A percentile compares a stretch with the other conserved stretches of the same genome.
Conservation (phyloP, 1,140 invertebrate genomes). For the Aphis gossypii region DNA sequence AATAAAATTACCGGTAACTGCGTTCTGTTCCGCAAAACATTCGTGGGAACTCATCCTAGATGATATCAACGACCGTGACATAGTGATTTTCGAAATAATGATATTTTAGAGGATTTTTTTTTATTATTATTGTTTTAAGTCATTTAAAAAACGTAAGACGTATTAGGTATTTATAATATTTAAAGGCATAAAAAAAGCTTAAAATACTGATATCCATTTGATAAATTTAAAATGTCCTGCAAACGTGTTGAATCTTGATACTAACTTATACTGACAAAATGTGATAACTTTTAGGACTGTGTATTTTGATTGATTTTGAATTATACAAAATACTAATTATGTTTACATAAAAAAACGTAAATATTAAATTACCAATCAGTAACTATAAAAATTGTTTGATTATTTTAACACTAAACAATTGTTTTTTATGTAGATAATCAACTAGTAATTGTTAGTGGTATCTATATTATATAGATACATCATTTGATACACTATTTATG, state of each 20-base stretch:
- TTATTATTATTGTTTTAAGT: background rate
- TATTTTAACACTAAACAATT: background rate
- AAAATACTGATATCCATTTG: background rate
- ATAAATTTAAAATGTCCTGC: background rate
- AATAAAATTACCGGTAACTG: background rate
- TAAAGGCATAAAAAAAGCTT: background rate
- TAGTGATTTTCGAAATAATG: constrained; percentile 29
- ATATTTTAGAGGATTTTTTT: background rate
- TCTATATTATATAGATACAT: no score
- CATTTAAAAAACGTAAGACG: background rate
- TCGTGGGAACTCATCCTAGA: background rate
- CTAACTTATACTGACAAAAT: background rate
- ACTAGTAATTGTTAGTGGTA: no score
- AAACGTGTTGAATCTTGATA: background rate
- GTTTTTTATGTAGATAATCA: no score
- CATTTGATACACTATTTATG: no score
- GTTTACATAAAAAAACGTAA: background rate
- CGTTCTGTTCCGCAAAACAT: background rate
- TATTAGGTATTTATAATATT: background rate
- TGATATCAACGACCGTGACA: constrained; percentile 31
- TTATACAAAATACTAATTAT: background rate
- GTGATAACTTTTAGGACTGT: background rate
- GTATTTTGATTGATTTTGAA: background rate
- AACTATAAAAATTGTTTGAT: background rate
- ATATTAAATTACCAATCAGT: background rate